phyloP scores from a whole-genome alignment of 2,797 vertebrate species.

The Sebastes iracundus region DNA sequence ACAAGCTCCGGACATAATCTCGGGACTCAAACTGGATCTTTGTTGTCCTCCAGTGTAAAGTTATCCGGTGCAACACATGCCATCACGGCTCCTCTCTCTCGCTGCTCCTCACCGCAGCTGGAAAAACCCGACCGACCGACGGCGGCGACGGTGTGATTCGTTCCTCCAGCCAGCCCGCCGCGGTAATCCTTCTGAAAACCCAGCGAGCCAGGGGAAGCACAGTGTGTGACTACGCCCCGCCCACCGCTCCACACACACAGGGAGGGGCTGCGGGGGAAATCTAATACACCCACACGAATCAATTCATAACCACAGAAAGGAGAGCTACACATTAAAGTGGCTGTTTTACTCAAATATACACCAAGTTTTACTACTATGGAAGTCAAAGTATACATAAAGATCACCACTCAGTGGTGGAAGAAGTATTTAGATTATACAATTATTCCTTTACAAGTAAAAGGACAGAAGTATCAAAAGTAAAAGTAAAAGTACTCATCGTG shows the following conservation, averaged over 20 bases:
- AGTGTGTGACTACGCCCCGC: conserved; percentile 62
- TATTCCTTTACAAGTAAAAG: not conserved
- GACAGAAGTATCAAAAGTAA: too few species aligned
- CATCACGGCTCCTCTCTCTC: conserved; percentile 18
- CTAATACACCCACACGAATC: conserved; percentile 46
- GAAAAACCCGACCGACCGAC: not conserved
- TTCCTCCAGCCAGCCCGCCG: conserved; percentile 9
- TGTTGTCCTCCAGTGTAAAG: not conserved
- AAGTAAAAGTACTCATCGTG: too few species aligned
- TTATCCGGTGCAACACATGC: not conserved
- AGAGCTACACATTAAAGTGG: not conserved
- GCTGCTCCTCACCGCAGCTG: not conserved
- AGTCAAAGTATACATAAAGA: not conserved
- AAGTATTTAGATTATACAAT: not conserved
- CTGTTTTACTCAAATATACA: not conserved
- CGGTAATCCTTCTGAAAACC: conserved; percentile 21
- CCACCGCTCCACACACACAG: conserved; percentile 35
- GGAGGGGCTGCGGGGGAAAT: conserved; percentile 52
- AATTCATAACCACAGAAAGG: not conserved
- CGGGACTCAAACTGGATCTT: conserved; percentile 13
- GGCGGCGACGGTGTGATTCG: not conserved
- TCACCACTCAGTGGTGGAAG: not conserved
- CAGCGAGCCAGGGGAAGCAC: not conserved
- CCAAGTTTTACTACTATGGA: not conserved
- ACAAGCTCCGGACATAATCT: conserved; percentile 71